These are phyloP conservation scores for Ornithoptera alexandrae DNA, from an alignment of 2,888 invertebrate species.

Conservation along the genomic window DNA sequence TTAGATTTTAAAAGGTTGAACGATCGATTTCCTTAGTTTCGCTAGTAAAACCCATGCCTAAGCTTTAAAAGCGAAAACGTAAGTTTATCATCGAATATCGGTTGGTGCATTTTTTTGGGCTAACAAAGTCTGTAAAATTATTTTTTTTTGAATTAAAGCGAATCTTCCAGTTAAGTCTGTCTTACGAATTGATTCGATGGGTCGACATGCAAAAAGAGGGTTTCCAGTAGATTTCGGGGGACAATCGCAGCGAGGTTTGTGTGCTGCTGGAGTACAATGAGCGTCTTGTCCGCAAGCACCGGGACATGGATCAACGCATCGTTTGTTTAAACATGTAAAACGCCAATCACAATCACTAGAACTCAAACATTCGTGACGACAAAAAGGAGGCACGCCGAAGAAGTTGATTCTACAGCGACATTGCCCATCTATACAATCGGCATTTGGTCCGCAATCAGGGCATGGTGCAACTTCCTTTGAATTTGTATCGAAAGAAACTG, in stretches of 20 bases:
- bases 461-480: slow-evolving; percentile 78
- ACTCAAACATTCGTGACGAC: slow-evolving; percentile 85
- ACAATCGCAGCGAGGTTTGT: slow-evolving; percentile 86
- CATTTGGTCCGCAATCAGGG: slow-evolving; percentile 87
- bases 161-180: slow-evolving; percentile 64
- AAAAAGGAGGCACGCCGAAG: slow-evolving; percentile 86
- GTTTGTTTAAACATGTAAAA: slow-evolving; percentile 84
- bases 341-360: slow-evolving; percentile 86
- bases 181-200: slow-evolving; percentile 74
- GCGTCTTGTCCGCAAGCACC: slow-evolving; percentile 88
- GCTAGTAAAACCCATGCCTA: slow-evolving; percentile 78
- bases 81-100: slow-evolving; percentile 43
- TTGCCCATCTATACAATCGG: slow-evolving; percentile 84
- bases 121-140: slow-evolving; percentile 35
- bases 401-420: slow-evolving; percentile 84
- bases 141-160: slow-evolving; percentile 30
- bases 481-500: slow-evolving; percentile 53
- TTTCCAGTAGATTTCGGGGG: slow-evolving; percentile 84
- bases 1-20: slow-evolving; percentile 34
- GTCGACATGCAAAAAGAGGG: slow-evolving; percentile 85
- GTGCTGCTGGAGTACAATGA: slow-evolving; percentile 84
- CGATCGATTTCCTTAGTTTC: slow-evolving; percentile 58
- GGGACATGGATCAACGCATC: slow-evolving; percentile 87
- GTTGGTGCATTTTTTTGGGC: slow-evolving; percentile 25
- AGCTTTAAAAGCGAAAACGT: slow-evolving; percentile 73